phyloP scores from a whole-genome alignment of 2,113 vertebrate genomes.

The Himantopus leucocephalus region DNA sequence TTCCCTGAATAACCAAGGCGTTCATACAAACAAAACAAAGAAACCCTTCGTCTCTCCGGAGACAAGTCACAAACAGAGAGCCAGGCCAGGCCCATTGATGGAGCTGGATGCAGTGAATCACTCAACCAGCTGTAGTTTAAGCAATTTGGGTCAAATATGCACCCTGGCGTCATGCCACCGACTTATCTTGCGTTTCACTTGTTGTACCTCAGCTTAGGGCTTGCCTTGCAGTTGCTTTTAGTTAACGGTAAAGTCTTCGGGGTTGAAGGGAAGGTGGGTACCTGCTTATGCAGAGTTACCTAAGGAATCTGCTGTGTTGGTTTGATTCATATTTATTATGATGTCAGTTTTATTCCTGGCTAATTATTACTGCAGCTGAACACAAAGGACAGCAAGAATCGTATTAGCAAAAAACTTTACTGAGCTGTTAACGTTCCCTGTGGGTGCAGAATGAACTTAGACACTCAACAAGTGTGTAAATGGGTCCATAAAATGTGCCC shows the following conservation, averaged over 20 bases:
- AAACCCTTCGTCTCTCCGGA: not conserved
- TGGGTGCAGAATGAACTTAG: not conserved
- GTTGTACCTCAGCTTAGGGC: not conserved
- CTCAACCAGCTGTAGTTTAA: conserved; percentile 22
- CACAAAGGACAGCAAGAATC: not conserved
- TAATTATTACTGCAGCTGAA: not conserved
- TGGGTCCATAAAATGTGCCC: not conserved
- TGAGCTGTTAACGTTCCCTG: not conserved
- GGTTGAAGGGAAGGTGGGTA: not conserved
- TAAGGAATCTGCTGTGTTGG: not conserved
- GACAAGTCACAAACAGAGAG: conserved; percentile 10
- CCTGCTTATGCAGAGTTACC: not conserved
- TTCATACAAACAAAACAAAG: conserved; percentile 11
- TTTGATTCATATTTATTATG: not conserved
- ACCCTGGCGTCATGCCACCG: not conserved
- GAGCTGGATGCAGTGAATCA: not conserved
- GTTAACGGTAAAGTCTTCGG: rapidly evolving
- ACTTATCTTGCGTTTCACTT: not conserved
- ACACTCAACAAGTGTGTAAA: not conserved
- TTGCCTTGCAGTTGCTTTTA: not conserved
- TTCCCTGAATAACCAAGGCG: not conserved
- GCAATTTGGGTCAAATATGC: conserved; percentile 1
- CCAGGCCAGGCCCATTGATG: not conserved
- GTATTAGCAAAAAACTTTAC: not conserved
- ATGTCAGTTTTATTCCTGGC: not conserved